A percentile compares a stretch with the other conserved stretches of the same genome.
Evolutionary conservation across 2,797 vertebrate species (phyloP).

Genomic region (Pseudocheirus occidentalis): DNA sequence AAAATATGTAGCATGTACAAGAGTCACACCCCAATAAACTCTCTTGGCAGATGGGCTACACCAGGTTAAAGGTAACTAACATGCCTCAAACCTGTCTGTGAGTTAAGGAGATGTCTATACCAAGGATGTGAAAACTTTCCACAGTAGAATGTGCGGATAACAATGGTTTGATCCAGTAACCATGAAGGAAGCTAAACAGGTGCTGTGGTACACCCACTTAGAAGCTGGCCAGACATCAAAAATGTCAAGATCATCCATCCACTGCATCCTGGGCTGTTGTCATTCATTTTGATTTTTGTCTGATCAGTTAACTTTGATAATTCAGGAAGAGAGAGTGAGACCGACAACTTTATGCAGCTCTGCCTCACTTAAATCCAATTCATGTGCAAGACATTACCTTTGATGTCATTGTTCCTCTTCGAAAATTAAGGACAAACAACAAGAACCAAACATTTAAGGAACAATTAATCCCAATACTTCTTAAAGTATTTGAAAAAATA

Average conservation of each 20-base stretch:
- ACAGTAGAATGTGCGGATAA: background rate
- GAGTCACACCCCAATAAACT: background rate
- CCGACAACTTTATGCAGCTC: background rate
- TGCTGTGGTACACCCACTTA: background rate
- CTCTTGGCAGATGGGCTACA: background rate
- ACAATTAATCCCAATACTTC: background rate
- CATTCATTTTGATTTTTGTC: background rate
- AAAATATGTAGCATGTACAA: background rate
- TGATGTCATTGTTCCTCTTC: too few species aligned
- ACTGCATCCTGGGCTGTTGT: background rate
- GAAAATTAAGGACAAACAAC: background rate
- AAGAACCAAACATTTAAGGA: background rate
- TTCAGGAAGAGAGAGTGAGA: background rate
- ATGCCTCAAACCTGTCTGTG: too few species aligned
- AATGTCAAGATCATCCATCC: background rate
- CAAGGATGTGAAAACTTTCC: background rate
- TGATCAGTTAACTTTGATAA: background rate
- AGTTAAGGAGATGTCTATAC: background rate
- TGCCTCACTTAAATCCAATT: background rate
- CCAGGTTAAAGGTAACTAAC: background rate
- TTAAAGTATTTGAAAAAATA: too few species aligned
- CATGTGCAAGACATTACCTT: background rate
- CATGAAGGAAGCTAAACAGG: background rate
- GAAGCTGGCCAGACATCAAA: background rate
- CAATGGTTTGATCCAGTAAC: background rate